A percentile compares a stretch with the other conserved stretches of the same genome.
phyloP scores from a whole-genome alignment of 2,113 vertebrate species.

The Picathartes gymnocephalus region DNA sequence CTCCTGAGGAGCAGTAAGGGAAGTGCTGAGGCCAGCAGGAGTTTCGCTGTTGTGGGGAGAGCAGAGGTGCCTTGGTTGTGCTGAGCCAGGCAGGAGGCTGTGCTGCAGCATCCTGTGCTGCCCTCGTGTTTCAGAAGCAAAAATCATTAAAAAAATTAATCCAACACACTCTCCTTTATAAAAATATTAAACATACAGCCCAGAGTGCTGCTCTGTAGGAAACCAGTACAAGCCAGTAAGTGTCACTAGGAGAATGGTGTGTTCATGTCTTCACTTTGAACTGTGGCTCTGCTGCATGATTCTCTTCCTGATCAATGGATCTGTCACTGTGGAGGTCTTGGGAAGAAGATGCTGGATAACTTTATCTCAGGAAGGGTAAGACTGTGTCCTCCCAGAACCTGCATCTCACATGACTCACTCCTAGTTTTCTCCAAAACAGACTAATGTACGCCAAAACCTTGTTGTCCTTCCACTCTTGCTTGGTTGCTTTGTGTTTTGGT shows the following conservation, averaged over 20 bases:
- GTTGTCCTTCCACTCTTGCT: background rate
- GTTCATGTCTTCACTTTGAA: background rate
- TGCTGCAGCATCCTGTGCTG: background rate
- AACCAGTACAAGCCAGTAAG: background rate
- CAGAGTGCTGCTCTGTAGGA: background rate
- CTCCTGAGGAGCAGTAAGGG: background rate
- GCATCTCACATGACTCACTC: background rate
- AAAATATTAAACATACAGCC: background rate
- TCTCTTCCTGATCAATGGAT: background rate
- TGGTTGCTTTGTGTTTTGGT: background rate
- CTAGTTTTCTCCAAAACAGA: background rate
- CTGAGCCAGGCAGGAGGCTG: background rate
- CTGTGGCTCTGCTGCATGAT: background rate
- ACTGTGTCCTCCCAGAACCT: background rate
- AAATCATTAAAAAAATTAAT: accelerated
- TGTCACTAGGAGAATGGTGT: background rate
- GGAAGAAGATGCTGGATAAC: background rate
- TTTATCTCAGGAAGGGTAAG: background rate
- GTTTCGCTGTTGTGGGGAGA: background rate
- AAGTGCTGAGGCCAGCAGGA: background rate
- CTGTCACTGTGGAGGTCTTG: background rate
- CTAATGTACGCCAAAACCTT: background rate
- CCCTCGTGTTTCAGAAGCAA: background rate
- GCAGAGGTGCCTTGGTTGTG: background rate
- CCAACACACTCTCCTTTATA: background rate